phyloP scores from a whole-genome alignment of 2,797 vertebrate genomes.

The Sebastes nivosus region DNA sequence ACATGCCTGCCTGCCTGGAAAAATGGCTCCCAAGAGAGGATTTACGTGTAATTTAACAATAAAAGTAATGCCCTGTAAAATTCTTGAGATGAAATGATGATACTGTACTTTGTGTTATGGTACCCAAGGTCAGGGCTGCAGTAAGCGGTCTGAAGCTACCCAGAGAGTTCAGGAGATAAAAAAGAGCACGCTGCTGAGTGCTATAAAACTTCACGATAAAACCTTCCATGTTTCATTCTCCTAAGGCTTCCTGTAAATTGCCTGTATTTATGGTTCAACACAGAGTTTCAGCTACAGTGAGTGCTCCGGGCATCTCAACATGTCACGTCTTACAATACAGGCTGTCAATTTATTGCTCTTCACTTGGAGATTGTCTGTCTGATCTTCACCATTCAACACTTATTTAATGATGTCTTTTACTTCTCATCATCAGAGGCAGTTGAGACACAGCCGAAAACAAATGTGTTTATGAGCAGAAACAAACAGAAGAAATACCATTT shows the following conservation, averaged over 20 bases:
- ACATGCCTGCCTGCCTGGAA: background rate
- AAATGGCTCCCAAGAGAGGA: conserved; percentile 3
- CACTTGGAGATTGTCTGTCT: background rate
- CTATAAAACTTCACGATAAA: conserved; percentile 45
- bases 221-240: conserved; percentile 40
- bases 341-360: background rate
- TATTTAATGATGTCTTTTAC: background rate
- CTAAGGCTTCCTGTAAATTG: conserved; percentile 28
- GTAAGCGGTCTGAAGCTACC: conserved; percentile 32
- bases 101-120: conserved; percentile 25
- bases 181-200: conserved; percentile 16
- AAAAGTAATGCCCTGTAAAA: conserved; percentile 26
- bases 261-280: conserved; percentile 28
- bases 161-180: conserved; percentile 42
- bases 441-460: background rate
- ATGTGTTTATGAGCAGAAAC: background rate
- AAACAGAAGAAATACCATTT: background rate
- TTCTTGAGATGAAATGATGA: conserved; percentile 34
- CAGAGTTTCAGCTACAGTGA: conserved; percentile 10
- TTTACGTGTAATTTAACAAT: conserved; percentile 26
- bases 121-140: conserved; percentile 39
- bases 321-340: background rate
- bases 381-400: background rate
- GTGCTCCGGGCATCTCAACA: conserved; percentile 2
- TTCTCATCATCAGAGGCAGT: background rate